Percentiles rank a stretch among this genome's conserved stretches.
Conservation (phyloP, 2,888 invertebrate genomes). For the Latrodectus elegans region DNA sequence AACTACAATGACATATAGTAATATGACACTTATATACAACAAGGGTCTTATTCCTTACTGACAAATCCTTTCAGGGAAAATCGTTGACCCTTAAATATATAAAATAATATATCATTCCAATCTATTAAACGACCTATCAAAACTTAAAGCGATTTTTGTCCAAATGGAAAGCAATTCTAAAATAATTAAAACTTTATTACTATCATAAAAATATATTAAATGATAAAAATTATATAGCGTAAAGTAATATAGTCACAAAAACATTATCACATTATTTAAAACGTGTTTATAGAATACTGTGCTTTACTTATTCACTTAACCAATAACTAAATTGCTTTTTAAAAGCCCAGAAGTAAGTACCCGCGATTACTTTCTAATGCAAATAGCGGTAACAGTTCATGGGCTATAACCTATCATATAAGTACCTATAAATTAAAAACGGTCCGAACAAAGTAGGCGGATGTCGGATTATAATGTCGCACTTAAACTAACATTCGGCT, state of each 20-base stretch:
- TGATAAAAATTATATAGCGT: background rate
- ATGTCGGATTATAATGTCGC: conserved; percentile 10
- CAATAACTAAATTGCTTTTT: conserved; percentile 2
- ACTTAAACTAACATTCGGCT: conserved; percentile 5
- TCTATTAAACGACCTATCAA: no score
- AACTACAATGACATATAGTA: no score
- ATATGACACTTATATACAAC: no score
- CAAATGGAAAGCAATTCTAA: no score
- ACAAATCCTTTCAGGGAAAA: no score
- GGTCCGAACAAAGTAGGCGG: background rate
- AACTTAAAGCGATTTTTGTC: no score
- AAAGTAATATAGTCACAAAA: background rate
- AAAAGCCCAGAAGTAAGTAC: conserved; percentile 3
- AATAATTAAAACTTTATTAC: no score
- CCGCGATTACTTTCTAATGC: conserved; percentile 1
- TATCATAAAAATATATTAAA: no score
- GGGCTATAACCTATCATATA: background rate
- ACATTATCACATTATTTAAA: background rate
- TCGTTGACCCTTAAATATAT: no score
- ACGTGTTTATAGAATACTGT: background rate
- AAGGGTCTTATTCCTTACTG: no score
- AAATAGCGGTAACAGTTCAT: background rate
- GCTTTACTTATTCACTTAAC: background rate
- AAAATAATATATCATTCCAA: no score
- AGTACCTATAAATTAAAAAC: conserved; percentile 30